Base-by-base conservation (phyloP, 2,888 invertebrate species). In the Melanostoma scalare region DNA sequence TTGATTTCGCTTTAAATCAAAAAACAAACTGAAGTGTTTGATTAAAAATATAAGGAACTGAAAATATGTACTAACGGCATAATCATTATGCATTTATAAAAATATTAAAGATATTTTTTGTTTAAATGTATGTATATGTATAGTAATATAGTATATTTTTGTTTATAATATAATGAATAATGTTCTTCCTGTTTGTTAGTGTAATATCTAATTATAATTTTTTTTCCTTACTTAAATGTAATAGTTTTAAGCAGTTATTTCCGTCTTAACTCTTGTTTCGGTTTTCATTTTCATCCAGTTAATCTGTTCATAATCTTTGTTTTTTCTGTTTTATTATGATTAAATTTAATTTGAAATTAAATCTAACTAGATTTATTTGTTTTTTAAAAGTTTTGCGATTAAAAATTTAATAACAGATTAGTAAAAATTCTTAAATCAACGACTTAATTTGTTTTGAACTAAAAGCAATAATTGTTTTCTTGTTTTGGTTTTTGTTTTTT, bases 171-270 rank as follows among this genome's bases (percentile, higher is more conserved):
- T 85, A 86, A 86, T 86, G 85, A 87, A 86, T 81, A 82, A 75
- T 71, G 75, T 85, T 86, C 87, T 82, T 79, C 85, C 86, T 85
- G 42, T 73, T 85, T 80, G 84, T 76, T 67, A 69, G 61, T 82
- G 68, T 84, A 65, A 78, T 84, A 78, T 78, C 80, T 86, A 86
- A 75, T 84, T 75, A 80, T 72, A 79, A 20, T 80, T 86, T 86
- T 67, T 67, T 87, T 85, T 63, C 35, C 65, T 68, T 69, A 80
- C 71, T 76, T 80, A 80, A 56, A 76, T 76, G 85, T 86, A 85
- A 60, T 86, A 81, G 87, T 88, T 89, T 88, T 20, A 20, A 20
- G 20, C 20, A 89, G 89, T 89, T 89, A 89, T 89, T 90, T 87
- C 87, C 87, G 87, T 88, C 87, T 86, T 88, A 78, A 86, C 79